Evolutionary conservation across 1,140 invertebrate species (phyloP).

Genomic region (Octopus sinensis): DNA sequence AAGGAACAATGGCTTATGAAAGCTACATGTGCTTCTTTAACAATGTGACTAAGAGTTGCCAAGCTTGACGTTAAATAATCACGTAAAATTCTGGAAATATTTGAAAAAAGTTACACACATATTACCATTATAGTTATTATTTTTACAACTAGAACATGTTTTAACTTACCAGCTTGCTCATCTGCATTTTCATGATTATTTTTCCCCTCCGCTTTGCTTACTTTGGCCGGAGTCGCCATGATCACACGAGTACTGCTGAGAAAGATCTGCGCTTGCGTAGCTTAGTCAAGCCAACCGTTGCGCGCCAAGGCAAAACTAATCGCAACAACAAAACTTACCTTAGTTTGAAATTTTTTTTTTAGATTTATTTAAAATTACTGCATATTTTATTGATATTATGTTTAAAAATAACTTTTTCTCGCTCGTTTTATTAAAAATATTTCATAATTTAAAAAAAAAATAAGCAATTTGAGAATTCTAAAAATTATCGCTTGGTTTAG

Average conservation of each 20-base stretch:
- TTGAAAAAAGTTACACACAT: no score
- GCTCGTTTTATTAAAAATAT: background rate
- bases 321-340: background rate
- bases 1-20: constrained; percentile 17
- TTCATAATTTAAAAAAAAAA: background rate
- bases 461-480: background rate
- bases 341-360: background rate
- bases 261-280: constrained; percentile 43
- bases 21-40: constrained; percentile 9
- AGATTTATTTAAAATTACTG: no score
- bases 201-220: constrained; percentile 49
- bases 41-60: background rate
- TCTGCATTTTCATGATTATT: constrained; percentile 52
- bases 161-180: constrained; percentile 46
- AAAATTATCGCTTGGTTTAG: background rate
- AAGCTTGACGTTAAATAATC: no score
- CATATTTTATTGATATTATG: no score
- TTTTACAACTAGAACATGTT: background rate
- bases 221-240: constrained; percentile 53
- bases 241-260: constrained; percentile 44
- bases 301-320: constrained; percentile 17
- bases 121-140: background rate
- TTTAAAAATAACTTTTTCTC: no score
- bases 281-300: constrained; percentile 1
- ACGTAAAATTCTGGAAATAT: no score